phyloP scores from a whole-genome alignment of 2,113 vertebrate species.

The Triplophysa siluroides region DNA sequence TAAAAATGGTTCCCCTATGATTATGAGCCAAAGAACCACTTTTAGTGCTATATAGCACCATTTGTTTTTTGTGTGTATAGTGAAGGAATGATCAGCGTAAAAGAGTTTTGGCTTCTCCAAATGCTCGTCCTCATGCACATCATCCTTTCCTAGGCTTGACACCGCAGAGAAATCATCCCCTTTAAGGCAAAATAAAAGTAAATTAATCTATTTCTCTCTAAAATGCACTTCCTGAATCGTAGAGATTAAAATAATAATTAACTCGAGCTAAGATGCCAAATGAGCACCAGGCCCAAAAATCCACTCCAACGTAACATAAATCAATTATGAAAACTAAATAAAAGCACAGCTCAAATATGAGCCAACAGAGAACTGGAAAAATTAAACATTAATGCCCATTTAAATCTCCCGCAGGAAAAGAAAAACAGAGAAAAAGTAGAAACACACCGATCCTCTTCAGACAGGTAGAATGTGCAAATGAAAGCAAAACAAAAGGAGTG shows the following conservation, averaged over 20 bases:
- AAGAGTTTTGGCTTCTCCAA: constrained; percentile 63
- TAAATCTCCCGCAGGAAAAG: constrained; percentile 30
- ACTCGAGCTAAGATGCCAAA: constrained; percentile 6
- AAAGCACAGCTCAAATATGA: constrained; percentile 42
- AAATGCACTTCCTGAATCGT: not conserved
- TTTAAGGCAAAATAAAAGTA: not conserved
- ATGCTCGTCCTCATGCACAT: constrained; percentile 49
- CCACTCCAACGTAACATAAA: constrained; percentile 7
- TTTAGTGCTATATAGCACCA: too few species aligned
- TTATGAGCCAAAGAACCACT: too few species aligned
- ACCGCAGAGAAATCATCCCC: constrained; percentile 65
- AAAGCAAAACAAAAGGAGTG: constrained; percentile 47
- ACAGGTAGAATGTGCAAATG: constrained; percentile 38
- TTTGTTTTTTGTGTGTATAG: too few species aligned
- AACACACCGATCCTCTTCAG: constrained; percentile 18
- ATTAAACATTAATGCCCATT: constrained; percentile 44
- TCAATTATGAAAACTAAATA: constrained; percentile 45
- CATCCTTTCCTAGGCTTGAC: constrained; percentile 37
- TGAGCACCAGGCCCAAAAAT: not conserved
- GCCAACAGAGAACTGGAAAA: constrained; percentile 34
- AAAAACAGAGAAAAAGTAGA: not conserved
- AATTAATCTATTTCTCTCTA: not conserved
- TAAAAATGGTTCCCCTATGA: too few species aligned
- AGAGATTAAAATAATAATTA: constrained; percentile 4
- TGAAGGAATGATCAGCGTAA: constrained; percentile 67